A percentile compares a stretch with the other conserved stretches of the same genome.
These are phyloP conservation scores for Phorcus lineatus DNA, from an alignment of 2,888 invertebrate species.

Conservation along the genomic window DNA sequence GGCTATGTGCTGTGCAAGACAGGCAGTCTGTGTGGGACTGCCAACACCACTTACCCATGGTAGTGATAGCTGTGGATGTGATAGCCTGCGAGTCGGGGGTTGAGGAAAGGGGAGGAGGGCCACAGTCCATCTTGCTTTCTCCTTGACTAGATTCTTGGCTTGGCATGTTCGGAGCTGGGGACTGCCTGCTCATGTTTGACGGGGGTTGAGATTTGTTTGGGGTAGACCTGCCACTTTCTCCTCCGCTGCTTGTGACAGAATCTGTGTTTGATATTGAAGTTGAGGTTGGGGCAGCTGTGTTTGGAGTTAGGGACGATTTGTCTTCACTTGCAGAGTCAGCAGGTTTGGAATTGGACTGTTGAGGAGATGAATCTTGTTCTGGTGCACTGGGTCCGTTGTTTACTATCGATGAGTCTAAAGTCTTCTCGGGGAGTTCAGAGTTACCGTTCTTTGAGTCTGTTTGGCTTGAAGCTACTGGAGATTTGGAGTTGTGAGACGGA, in stretches of 20 bases:
- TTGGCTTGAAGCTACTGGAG: neutral
- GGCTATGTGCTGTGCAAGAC: neutral
- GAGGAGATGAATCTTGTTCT: constrained; percentile 3
- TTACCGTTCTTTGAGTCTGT: neutral
- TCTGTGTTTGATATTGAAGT: constrained; percentile 21
- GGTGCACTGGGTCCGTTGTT: constrained; percentile 19
- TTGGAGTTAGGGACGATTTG: neutral
- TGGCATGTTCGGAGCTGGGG: constrained; percentile 22
- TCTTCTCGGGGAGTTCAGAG: constrained; percentile 3
- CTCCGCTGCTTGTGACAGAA: constrained; percentile 17
- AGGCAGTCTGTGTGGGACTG: neutral
- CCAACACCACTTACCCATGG: constrained; percentile 38
- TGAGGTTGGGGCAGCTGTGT: neutral
- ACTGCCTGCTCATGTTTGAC: neutral
- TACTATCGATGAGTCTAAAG: neutral
- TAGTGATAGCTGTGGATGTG: constrained; percentile 42
- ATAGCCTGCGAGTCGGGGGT: constrained; percentile 29
- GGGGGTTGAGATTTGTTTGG: neutral
- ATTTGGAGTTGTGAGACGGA: neutral
- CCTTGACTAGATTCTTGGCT: constrained; percentile 29
- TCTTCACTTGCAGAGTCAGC: neutral
- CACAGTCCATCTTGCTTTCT: neutral
- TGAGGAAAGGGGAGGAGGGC: neutral
- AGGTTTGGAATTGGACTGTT: constrained; percentile 1
- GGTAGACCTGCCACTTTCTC: neutral